These are phyloP conservation scores for Notoglanidium macrostoma DNA, from an alignment of 2,797 vertebrate genomes.

Conservation along the genomic window DNA sequence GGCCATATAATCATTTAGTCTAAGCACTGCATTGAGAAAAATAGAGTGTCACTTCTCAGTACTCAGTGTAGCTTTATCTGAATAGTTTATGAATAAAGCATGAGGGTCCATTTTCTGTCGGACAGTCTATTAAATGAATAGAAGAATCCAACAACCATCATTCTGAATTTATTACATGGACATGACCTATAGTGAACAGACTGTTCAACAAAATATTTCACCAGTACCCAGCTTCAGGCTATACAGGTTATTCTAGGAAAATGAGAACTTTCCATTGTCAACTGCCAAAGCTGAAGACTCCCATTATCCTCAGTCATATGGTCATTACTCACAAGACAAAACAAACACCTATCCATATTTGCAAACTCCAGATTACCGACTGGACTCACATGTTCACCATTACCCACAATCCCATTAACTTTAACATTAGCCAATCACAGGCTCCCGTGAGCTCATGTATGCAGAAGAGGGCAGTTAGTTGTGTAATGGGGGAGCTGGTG, in stretches of 20 bases:
- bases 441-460: not conserved
- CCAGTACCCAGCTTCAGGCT: slow-evolving; percentile 14
- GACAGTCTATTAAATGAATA: slow-evolving; percentile 16
- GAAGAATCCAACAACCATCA: not conserved
- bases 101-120: slow-evolving; percentile 17
- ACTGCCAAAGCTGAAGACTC: not conserved
- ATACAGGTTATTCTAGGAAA: not conserved
- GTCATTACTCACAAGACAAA: not conserved
- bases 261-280: not conserved
- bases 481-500: too few species aligned
- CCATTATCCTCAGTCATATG: not conserved
- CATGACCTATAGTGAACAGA: not conserved
- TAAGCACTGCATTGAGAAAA: not conserved
- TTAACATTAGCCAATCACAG: not conserved
- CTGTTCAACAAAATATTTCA: not conserved
- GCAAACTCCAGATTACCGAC: not conserved
- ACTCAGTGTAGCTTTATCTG: slow-evolving; percentile 18
- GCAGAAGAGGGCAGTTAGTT: too few species aligned
- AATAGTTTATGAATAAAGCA: slow-evolving; percentile 26
- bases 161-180: not conserved
- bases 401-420: not conserved
- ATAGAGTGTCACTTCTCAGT: not conserved
- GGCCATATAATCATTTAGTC: slow-evolving; percentile 20
- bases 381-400: not conserved
- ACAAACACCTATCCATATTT: not conserved